Conservation (phyloP, 2,797 vertebrate species). For the Schizopygopsis pylzovi region DNA sequence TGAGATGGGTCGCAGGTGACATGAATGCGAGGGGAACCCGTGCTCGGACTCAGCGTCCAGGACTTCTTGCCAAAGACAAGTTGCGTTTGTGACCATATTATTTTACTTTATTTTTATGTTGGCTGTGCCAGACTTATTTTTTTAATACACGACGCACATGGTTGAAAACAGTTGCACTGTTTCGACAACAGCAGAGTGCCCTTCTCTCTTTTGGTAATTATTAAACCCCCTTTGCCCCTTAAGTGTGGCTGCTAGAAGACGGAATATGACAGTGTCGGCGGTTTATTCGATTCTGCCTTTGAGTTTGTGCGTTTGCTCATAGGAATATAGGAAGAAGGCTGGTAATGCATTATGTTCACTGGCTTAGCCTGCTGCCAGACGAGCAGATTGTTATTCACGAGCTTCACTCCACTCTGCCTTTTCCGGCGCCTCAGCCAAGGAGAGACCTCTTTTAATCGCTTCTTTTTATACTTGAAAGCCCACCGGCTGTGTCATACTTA, state of each 20-base stretch:
- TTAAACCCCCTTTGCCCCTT: slow-evolving; percentile 84
- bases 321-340: slow-evolving; percentile 74
- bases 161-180: slow-evolving; percentile 86
- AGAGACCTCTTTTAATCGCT: slow-evolving; percentile 81
- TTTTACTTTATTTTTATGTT: slow-evolving; percentile 55
- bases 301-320: slow-evolving; percentile 77
- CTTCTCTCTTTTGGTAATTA: slow-evolving; percentile 72
- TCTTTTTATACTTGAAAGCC: slow-evolving; percentile 83
- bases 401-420: slow-evolving; percentile 81
- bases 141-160: slow-evolving; percentile 68
- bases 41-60: slow-evolving; percentile 60
- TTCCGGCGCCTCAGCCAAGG: slow-evolving; percentile 80
- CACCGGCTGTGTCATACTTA: slow-evolving; percentile 72
- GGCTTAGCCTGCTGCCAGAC: slow-evolving; percentile 73
- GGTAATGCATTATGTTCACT: slow-evolving; percentile 74
- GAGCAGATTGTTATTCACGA: slow-evolving; percentile 79
- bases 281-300: slow-evolving; percentile 76
- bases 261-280: slow-evolving; percentile 80
- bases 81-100: slow-evolving; percentile 91
- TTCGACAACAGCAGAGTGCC: slow-evolving; percentile 85
- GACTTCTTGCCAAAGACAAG: slow-evolving; percentile 99
- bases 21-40: slow-evolving; percentile 72
- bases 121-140: slow-evolving; percentile 76
- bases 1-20: slow-evolving; percentile 99
- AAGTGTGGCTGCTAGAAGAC: slow-evolving; percentile 77